Evolutionary conservation across 2,797 vertebrate species (phyloP), one percentile per base, ranked within the genome.

Genomic region (Babyrousa celebensis): DNA sequence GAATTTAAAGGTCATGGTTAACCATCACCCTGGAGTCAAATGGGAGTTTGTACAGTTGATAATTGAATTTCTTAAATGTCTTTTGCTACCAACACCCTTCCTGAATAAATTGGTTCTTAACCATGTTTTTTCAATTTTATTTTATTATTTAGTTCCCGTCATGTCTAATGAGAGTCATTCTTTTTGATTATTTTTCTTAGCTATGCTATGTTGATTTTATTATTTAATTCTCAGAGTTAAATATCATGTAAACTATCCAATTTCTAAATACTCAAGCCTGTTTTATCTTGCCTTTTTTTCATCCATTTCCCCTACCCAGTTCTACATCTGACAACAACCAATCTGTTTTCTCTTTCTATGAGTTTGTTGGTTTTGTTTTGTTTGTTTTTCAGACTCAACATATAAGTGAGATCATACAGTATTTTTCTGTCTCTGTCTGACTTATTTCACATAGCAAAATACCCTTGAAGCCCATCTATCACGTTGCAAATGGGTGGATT

Each of bases 1-100:
- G 56, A 71, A 84, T 78, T 16, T 71, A 89, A 89, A 92, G 56
- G 21, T 84, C 40, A 82, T 40, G 74, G 36, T 68, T 80, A 93
- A 78, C 54, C 43, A 71, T 85, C 52, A 70, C n/a, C 3, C 7
- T 72, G 48, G 23, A 89, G 27, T 89, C 43, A 65, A 58, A 71
- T 43, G 4, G 8, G 8, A 20, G 32, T 48, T 84, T 40, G 20
- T 36, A 72, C 21, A 60, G 32, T 67, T 60, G 91, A 67, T 36
- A 52, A 67, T 8, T 58, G 21, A 71, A 80, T 92, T 87, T 48
- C 29, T 54, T 32, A 40, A 90, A 29, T 67, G 54, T 63, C 25
- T 85, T 86, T 94, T 85, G 16, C 43, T 85, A 67, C 12, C 48
- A 83, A 63, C 1, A 32, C 1, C 14, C 12, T 94, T 77, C 68